Evolutionary conservation across 2,888 invertebrate species (phyloP).

Genomic region (Dynastes maya): DNA sequence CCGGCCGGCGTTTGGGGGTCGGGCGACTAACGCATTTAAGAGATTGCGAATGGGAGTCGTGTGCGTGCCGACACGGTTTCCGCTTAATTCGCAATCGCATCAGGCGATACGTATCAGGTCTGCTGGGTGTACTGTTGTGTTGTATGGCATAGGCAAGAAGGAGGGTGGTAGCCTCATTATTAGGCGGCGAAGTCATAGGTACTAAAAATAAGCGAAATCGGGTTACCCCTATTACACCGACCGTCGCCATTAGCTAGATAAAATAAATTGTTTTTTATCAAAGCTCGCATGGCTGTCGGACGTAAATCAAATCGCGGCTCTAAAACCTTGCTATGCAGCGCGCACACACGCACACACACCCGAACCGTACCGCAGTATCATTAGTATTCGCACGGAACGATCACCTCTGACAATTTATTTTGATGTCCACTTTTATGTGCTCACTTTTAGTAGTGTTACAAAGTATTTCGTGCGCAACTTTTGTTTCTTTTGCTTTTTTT

Average conservation of each 20-base stretch:
- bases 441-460: too few relatives aligned
- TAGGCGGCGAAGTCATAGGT: not conserved
- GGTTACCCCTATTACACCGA: not conserved
- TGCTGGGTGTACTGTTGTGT: too few relatives aligned
- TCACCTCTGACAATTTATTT: slow-evolving; percentile 29
- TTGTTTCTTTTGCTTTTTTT: too few relatives aligned
- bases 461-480: too few relatives aligned
- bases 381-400: slow-evolving; percentile 35
- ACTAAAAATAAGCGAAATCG: slow-evolving; percentile 39
- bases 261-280: slow-evolving; percentile 47
- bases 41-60: slow-evolving; percentile 22
- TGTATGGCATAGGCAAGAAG: not conserved
- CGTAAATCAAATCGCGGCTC: slow-evolving; percentile 23
- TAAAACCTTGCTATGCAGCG: too few relatives aligned
- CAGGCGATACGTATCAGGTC: too few relatives aligned
- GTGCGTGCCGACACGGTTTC: slow-evolving; percentile 17
- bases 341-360: too few relatives aligned
- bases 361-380: not conserved
- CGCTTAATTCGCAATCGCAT: slow-evolving; percentile 11
- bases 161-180: slow-evolving; percentile 16
- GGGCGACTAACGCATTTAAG: slow-evolving; percentile 4
- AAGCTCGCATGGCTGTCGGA: slow-evolving; percentile 36
- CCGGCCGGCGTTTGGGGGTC: too few relatives aligned
- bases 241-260: slow-evolving; percentile 39
- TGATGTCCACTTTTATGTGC: slow-evolving; percentile 12